Conservation (phyloP, 2,797 vertebrate genomes). For the Hyperoplus immaculatus region DNA sequence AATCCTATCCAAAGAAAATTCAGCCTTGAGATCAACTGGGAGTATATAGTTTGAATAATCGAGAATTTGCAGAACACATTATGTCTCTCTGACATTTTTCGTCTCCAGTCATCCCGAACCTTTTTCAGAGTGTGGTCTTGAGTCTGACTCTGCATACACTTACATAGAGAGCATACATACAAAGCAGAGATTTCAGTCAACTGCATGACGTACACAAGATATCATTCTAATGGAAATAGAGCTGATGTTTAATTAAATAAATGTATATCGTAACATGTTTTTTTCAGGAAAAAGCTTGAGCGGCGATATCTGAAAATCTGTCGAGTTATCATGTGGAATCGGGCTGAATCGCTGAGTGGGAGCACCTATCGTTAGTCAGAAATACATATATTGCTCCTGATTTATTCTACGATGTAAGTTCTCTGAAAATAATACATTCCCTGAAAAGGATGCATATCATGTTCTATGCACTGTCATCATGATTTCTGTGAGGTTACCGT, state of each 20-base stretch:
- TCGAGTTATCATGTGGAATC: slow-evolving; percentile 20
- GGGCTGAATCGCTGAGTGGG: not conserved
- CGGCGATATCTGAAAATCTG: slow-evolving; percentile 23
- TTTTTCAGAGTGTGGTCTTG: not conserved
- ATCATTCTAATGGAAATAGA: slow-evolving; percentile 22
- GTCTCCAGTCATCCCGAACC: not conserved
- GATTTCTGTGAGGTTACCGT: too few species aligned
- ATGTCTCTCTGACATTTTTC: not conserved
- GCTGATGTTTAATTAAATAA: slow-evolving; percentile 46
- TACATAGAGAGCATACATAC: too few species aligned
- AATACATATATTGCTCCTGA: not conserved
- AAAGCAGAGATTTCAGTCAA: slow-evolving; percentile 28
- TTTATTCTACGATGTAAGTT: slow-evolving; percentile 18
- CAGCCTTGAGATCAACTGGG: not conserved
- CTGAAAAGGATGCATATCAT: not conserved
- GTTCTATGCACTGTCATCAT: slow-evolving; percentile 17
- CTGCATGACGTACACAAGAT: slow-evolving; percentile 37
- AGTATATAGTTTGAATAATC: not conserved
- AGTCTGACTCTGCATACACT: slow-evolving; percentile 9
- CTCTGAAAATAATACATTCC: not conserved
- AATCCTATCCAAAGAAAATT: not conserved
- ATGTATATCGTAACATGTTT: slow-evolving; percentile 33
- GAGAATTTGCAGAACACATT: not conserved
- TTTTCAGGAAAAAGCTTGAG: slow-evolving; percentile 16
- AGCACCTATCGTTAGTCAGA: slow-evolving; percentile 17